Evolutionary conservation across 2,113 vertebrate genomes (phyloP).

Genomic region (Salvelinus fontinalis): DNA sequence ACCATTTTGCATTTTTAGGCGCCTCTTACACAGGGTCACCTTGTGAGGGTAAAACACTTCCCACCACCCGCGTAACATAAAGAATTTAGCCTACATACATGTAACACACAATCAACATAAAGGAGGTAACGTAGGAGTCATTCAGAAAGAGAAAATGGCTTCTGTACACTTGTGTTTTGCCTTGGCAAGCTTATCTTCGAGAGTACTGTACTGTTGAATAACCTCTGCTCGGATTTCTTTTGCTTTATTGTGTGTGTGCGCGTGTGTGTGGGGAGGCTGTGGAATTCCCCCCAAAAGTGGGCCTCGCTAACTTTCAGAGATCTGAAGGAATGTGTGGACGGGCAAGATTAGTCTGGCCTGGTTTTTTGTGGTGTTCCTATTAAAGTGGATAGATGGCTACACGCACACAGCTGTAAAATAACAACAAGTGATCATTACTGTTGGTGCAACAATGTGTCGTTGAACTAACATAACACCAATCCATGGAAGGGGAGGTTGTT

Average conservation of each 20-base stretch:
- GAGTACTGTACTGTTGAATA: conserved; percentile 12
- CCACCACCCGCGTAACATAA: background rate
- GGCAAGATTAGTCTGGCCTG: conserved; percentile 49
- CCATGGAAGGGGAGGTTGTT: background rate
- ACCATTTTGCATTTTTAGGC: conserved; percentile 26
- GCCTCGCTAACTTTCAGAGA: conserved; percentile 60
- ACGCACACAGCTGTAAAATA: conserved; percentile 16
- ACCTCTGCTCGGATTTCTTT: conserved; percentile 19
- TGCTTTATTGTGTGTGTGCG: conserved; percentile 19
- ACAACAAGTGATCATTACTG: conserved; percentile 4
- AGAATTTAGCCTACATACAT: background rate
- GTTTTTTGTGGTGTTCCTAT: conserved; percentile 33
- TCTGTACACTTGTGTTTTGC: background rate
- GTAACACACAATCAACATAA: background rate
- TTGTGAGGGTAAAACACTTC: background rate
- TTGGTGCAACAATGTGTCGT: background rate
- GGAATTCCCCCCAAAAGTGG: conserved; percentile 41
- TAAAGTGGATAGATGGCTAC: conserved; percentile 6
- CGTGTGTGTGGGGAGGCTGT: conserved; percentile 31
- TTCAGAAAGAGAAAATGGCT: conserved; percentile 2
- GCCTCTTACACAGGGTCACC: conserved; percentile 10
- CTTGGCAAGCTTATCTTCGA: background rate
- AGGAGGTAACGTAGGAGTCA: background rate
- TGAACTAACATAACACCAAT: conserved; percentile 6
- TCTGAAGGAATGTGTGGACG: conserved; percentile 66